phyloP scores from a whole-genome alignment of 2,888 invertebrate genomes.

The Masnerella sp. region DNA sequence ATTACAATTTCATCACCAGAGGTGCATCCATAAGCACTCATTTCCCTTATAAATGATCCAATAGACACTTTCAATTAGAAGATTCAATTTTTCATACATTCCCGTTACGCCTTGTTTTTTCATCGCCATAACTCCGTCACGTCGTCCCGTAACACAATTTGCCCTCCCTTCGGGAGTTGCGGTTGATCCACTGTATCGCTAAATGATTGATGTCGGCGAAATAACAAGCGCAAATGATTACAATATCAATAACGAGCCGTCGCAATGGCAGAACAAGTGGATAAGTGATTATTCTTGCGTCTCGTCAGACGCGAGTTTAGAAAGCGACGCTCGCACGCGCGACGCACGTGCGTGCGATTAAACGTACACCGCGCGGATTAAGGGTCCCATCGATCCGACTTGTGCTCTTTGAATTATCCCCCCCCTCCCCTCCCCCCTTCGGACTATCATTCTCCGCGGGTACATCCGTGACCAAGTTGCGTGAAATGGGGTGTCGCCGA shows the following conservation, averaged over 20 bases:
- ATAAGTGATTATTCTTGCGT: constrained; percentile 58
- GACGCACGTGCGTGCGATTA: constrained; percentile 59
- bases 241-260: constrained; percentile 49
- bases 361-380: constrained; percentile 58
- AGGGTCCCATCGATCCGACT: constrained; percentile 60
- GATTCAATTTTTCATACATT: background rate
- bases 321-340: constrained; percentile 61
- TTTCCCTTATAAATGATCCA: background rate
- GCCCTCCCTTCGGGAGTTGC: constrained; percentile 15
- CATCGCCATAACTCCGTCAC: constrained; percentile 1
- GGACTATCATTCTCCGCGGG: background rate
- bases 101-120: background rate
- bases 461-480: constrained; percentile 57
- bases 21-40: no score
- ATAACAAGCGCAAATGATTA: constrained; percentile 44
- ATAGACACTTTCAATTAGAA: background rate
- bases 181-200: constrained; percentile 25
- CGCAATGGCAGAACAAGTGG: constrained; percentile 43
- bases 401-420: constrained; percentile 36
- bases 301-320: constrained; percentile 54
- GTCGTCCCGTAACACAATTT: constrained; percentile 15
- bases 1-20: no score
- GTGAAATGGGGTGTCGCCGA: constrained; percentile 63
- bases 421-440: background rate
- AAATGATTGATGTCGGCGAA: constrained; percentile 36